Percentiles rank a stretch among this genome's conserved stretches.
Evolutionary conservation across 1,140 invertebrate species (phyloP).

Genomic region (Zaprionus ghesquierei): DNA sequence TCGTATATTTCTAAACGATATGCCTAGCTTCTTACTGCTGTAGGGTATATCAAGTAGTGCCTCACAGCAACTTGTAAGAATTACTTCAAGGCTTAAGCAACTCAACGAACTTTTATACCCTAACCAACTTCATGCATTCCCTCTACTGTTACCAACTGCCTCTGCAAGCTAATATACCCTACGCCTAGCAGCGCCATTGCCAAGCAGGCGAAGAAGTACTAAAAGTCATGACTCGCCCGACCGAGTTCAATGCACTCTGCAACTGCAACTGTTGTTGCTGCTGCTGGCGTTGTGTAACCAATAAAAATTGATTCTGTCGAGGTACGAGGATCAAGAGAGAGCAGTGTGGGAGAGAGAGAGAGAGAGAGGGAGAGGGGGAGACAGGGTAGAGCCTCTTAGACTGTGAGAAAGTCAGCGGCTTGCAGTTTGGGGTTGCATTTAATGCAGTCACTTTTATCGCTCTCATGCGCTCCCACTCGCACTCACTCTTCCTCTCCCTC

Average conservation of each 20-base stretch:
- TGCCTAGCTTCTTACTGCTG: no score
- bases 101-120: no score
- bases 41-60: no score
- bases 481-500: background rate
- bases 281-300: slow-evolving; percentile 71
- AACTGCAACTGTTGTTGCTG: slow-evolving; percentile 9
- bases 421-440: slow-evolving; percentile 63
- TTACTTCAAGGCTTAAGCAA: no score
- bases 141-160: background rate
- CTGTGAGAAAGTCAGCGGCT: slow-evolving; percentile 37
- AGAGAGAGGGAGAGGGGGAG: background rate
- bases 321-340: background rate
- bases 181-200: background rate
- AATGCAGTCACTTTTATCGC: slow-evolving; percentile 50
- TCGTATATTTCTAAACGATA: no score
- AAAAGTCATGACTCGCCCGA: slow-evolving; percentile 65
- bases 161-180: background rate
- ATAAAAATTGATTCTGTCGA: slow-evolving; percentile 77
- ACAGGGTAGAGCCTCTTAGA: slow-evolving; percentile 5
- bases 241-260: slow-evolving; percentile 67
- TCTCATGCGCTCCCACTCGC: no score
- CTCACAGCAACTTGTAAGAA: no score
- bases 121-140: no score
- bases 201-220: slow-evolving; percentile 51
- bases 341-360: background rate